phyloP scores from a whole-genome alignment of 35 echinoderm and acorn worm species.

The Patiria miniata region DNA sequence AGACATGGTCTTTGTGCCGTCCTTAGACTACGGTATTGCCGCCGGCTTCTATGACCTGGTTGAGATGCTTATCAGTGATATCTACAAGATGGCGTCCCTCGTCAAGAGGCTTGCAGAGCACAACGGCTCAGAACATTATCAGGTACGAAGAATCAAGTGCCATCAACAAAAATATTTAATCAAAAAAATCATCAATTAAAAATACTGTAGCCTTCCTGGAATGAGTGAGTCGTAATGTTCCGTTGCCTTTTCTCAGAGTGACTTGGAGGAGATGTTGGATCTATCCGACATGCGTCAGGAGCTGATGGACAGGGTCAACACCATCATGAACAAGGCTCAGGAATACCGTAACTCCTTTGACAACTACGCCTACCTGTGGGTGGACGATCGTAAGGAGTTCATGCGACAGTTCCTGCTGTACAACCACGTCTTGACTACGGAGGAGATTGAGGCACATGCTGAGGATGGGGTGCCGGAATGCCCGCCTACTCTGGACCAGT shows the following conservation, averaged over 20 bases:
- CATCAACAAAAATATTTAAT: no score
- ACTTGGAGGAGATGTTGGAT: slow-evolving; percentile 95
- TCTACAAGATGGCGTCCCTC: slow-evolving; percentile 94
- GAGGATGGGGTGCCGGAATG: slow-evolving; percentile 98
- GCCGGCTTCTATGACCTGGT: slow-evolving; percentile 97
- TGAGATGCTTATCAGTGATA: slow-evolving; percentile 97
- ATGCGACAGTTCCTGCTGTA: slow-evolving; percentile 99
- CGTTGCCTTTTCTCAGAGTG: slow-evolving; percentile 55
- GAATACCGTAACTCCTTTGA: slow-evolving; percentile 98
- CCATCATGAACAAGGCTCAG: slow-evolving; percentile 98
- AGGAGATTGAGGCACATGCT: slow-evolving; percentile 98
- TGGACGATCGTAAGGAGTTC: slow-evolving; percentile 98
- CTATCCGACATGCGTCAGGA: slow-evolving; percentile 94
- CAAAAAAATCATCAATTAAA: no score
- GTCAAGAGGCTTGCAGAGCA: slow-evolving; percentile 93
- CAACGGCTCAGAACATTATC: slow-evolving; percentile 94
- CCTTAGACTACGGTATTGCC: slow-evolving; percentile 82
- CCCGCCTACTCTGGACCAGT: slow-evolving; percentile 91
- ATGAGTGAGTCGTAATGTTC: not conserved
- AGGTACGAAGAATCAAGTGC: slow-evolving; percentile 65
- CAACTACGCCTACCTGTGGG: slow-evolving; percentile 98
- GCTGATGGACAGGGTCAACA: slow-evolving; percentile 91
- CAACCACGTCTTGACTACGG: slow-evolving; percentile 96
- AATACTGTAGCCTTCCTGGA: no score
- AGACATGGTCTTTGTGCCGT: slow-evolving; percentile 96